Conservation (phyloP, 1,140 invertebrate genomes). For the Drosophila leontia region DNA sequence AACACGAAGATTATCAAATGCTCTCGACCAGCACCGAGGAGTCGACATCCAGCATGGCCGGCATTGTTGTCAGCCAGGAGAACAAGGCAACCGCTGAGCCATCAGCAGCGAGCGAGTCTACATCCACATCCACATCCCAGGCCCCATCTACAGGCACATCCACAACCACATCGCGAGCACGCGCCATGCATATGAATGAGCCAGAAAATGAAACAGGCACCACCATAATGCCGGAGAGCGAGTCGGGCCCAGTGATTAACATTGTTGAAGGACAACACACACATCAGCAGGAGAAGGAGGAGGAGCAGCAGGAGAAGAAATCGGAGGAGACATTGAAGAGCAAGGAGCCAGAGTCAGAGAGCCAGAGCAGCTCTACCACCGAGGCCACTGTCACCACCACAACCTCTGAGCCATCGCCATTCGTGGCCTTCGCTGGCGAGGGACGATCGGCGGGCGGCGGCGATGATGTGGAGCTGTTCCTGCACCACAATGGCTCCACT, state of each 20-base stretch:
- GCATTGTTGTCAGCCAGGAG: conserved; percentile 74
- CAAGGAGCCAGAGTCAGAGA: conserved; percentile 17
- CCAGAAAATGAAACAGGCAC: conserved; percentile 49
- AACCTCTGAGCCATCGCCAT: conserved; percentile 51
- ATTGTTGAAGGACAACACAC: conserved; percentile 79
- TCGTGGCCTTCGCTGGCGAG: conserved; percentile 68
- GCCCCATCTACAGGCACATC: conserved; percentile 27
- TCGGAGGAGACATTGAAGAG: not conserved
- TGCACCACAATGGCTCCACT: conserved; percentile 53
- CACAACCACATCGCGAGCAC: conserved; percentile 68
- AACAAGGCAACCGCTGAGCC: conserved; percentile 72
- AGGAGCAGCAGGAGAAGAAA: not conserved
- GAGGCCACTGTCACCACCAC: conserved; percentile 26
- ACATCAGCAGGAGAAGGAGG: conserved; percentile 28
- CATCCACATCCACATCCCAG: conserved; percentile 20
- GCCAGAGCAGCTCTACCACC: conserved; percentile 40
- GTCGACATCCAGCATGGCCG: conserved; percentile 44
- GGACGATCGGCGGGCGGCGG: conserved; percentile 56
- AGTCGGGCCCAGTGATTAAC: conserved; percentile 65
- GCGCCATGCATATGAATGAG: conserved; percentile 83
- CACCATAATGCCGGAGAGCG: conserved; percentile 52
- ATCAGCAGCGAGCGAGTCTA: conserved; percentile 36
- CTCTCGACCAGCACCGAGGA: conserved; percentile 77
- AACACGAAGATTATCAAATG: conserved; percentile 84
- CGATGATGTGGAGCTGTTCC: conserved; percentile 59